Base-by-base conservation (phyloP, 2,797 vertebrate species). In the Chloroceryle amazona region DNA sequence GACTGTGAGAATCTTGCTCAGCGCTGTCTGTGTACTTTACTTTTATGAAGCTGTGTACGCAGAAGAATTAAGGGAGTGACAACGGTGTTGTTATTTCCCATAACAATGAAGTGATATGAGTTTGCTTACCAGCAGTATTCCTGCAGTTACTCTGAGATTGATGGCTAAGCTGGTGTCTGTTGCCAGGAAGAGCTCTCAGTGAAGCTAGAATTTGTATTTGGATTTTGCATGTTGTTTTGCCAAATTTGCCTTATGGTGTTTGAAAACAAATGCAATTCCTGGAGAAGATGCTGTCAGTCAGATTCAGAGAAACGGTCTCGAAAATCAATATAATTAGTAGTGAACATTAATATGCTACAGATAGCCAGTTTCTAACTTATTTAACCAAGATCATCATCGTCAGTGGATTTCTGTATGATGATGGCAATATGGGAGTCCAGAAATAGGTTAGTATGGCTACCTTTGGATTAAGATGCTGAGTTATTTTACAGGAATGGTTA, bases 231-330 rank as follows among this genome's bases (percentile, higher is more conserved):
- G 46, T 33, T 93, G 9, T 28, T 84, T 87, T 91, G 55, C 84
- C 60, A 70, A 42, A 55, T 92, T 91, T 92, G 23, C n/a, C 51
- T 58, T 84, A 25, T 1, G 33, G 37, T 79, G 19, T 88, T 89
- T 89, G 63, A 68, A 93, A 94, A 92, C 81, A 92, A 89, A 67
- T 33, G 10, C 13, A 81, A 62, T 81, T 89, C 44, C 19, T 51
- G 58, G 54, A 52, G 54, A 89, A 86, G 62, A 58, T 79, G 16
- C 41, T 62, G 23, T 66, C 39, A 42, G 37, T 70, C n/a, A 31
- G 18, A 47, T 49, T 66, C 33, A 79, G 39, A 41, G 42, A 90
- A 86, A 47, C 10, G 33, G 7, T 79, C 54, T 81, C 2, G 22
- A 55, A 81, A 67, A 83, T 52, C 15, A 76, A 35, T 37, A 29